Conservation (phyloP, 2,797 vertebrate genomes). For the Anniella stebbinsi region DNA sequence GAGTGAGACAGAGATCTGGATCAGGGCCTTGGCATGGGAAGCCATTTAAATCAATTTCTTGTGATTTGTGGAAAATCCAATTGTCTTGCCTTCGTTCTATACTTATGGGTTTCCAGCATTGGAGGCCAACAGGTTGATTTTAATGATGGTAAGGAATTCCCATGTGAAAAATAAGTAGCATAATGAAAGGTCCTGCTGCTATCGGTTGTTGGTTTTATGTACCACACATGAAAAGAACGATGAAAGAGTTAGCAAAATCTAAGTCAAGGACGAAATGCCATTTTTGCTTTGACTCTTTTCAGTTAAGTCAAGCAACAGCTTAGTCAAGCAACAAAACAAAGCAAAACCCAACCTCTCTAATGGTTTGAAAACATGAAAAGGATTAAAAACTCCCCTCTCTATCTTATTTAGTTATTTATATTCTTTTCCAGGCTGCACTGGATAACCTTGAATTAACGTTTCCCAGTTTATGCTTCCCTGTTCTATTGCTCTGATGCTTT, state of each 20-base stretch:
- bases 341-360: not conserved
- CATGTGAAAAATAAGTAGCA: not conserved
- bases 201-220: constrained; percentile 25
- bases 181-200: not conserved
- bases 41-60: constrained; percentile 46
- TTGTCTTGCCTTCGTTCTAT: constrained; percentile 29
- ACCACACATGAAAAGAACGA: not conserved
- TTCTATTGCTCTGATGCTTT: constrained; percentile 6
- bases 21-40: not conserved
- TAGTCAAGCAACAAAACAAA: not conserved
- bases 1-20: not conserved
- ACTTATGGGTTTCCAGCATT: constrained; percentile 34
- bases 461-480: not conserved
- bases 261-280: not conserved
- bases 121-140: constrained; percentile 26
- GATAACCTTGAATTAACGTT: constrained; percentile 16
- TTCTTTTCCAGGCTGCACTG: not conserved
- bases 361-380: not conserved
- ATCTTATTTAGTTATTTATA: constrained; percentile 3
- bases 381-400: not conserved
- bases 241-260: constrained; percentile 26
- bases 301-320: not conserved
- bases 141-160: constrained; percentile 23
- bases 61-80: constrained; percentile 29
- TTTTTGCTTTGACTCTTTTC: constrained; percentile 24